These are phyloP conservation scores for Tetramorium parvispinum DNA, from an alignment of 1,140 invertebrate species.

Conservation along the genomic window DNA sequence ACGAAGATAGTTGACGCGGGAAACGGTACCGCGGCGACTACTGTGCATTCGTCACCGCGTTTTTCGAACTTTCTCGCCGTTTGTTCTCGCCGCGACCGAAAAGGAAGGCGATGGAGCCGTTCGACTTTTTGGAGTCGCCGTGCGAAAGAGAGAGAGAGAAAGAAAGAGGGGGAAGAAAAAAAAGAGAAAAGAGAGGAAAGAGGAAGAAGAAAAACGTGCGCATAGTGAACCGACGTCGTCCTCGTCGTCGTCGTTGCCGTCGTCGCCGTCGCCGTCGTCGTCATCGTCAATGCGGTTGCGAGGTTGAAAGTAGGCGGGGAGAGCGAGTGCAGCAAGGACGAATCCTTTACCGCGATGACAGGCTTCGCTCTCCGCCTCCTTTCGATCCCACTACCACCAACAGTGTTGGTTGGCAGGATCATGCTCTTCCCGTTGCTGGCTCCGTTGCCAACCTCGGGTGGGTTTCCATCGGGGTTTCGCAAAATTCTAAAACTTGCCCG, in stretches of 20 bases:
- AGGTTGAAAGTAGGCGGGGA: slow-evolving; percentile 60
- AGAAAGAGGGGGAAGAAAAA: not conserved
- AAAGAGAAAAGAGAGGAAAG: not conserved
- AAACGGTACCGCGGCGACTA: slow-evolving; percentile 7
- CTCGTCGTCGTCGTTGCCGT: not conserved
- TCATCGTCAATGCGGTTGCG: slow-evolving; percentile 40
- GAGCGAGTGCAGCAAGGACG: slow-evolving; percentile 54
- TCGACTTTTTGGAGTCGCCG: slow-evolving; percentile 18
- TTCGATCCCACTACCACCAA: slow-evolving; percentile 50
- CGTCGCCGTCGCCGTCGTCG: slow-evolving; percentile 6
- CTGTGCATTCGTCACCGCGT: slow-evolving; percentile 34
- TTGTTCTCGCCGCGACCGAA: slow-evolving; percentile 22
- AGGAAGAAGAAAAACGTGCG: not conserved
- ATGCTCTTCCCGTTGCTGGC: slow-evolving; percentile 33
- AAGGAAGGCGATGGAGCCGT: not conserved
- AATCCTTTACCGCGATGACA: slow-evolving; percentile 61
- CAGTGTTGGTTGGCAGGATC: slow-evolving; percentile 51
- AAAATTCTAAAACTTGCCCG: slow-evolving; percentile 43
- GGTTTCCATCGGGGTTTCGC: slow-evolving; percentile 26
- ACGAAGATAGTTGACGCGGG: slow-evolving; percentile 27
- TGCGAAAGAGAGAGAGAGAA: no score
- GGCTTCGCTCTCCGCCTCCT: slow-evolving; percentile 60
- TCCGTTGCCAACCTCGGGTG: slow-evolving; percentile 22
- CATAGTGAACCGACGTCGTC: slow-evolving; percentile 5
- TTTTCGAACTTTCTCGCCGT: slow-evolving; percentile 37